Percentiles rank a stretch among this genome's conserved stretches.
Conservation (phyloP, 1,140 invertebrate genomes). For the Adelges cooleyi region DNA sequence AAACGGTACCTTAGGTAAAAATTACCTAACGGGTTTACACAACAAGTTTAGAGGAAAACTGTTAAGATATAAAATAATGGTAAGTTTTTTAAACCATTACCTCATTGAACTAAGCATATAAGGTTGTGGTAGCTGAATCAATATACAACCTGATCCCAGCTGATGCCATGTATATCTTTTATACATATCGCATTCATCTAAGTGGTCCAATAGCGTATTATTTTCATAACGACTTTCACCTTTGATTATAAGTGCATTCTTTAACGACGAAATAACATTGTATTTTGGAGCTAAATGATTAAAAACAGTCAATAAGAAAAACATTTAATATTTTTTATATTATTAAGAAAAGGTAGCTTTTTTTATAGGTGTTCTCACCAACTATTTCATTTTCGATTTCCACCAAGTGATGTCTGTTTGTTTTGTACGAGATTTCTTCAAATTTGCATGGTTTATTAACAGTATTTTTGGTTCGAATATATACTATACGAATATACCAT, state of each 20-base stretch:
- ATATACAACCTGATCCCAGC: slow-evolving; percentile 85
- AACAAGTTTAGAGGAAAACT: too few species aligned
- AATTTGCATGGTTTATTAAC: slow-evolving; percentile 93
- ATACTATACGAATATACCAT: slow-evolving; percentile 75
- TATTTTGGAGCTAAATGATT: slow-evolving; percentile 66
- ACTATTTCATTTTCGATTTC: slow-evolving; percentile 48
- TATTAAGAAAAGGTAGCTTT: too few species aligned
- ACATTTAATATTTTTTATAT: too few species aligned
- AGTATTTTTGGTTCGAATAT: slow-evolving; percentile 91
- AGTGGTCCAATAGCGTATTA: slow-evolving; percentile 91
- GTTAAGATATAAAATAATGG: too few species aligned
- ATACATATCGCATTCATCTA: slow-evolving; percentile 93
- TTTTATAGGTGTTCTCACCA: slow-evolving; percentile 37
- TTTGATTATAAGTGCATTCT: slow-evolving; percentile 85
- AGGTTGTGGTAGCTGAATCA: slow-evolving; percentile 91
- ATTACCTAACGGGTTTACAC: too few species aligned
- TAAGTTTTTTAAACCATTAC: too few species aligned
- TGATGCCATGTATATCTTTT: slow-evolving; percentile 98
- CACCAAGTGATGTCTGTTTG: slow-evolving; percentile 56
- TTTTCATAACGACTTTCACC: slow-evolving; percentile 80
- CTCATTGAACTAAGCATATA: slow-evolving; percentile 85
- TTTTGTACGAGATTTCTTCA: slow-evolving; percentile 79
- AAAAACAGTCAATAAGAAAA: slow-evolving; percentile 29
- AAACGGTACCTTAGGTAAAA: too few species aligned
- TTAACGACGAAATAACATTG: slow-evolving; percentile 83